Evolutionary conservation across 1,140 invertebrate species (phyloP).

Genomic region (Delia radicum): DNA sequence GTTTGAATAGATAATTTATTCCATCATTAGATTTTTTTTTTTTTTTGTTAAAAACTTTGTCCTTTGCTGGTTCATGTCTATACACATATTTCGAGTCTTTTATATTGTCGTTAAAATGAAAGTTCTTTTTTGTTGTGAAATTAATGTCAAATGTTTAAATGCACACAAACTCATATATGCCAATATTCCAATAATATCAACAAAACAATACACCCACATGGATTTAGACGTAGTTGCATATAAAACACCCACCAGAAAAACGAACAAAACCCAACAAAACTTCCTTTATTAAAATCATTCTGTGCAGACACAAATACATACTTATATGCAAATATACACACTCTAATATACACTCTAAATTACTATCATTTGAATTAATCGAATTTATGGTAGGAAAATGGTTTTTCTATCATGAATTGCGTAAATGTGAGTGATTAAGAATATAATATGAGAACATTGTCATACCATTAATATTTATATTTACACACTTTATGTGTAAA

Average conservation of each 20-base stretch:
- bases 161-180: not conserved
- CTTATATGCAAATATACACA: no score
- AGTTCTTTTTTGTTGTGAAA: not conserved
- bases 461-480: no score
- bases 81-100: not conserved
- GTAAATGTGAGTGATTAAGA: no score
- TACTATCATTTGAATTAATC: no score
- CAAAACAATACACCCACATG: not conserved
- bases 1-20: not conserved
- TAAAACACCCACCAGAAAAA: not conserved
- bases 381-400: no score
- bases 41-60: not conserved
- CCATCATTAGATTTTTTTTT: no score
- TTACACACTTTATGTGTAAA: no score
- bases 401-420: no score
- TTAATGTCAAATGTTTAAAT: not conserved
- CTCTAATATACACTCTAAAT: no score
- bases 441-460: no score
- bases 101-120: not conserved
- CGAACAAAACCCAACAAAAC: not conserved
- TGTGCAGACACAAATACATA: not conserved
- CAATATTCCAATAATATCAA: no score
- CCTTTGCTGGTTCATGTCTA: not conserved
- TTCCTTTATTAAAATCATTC: not conserved
- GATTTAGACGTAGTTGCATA: not conserved